A percentile compares a stretch with the other conserved stretches of the same genome.
phyloP scores from a whole-genome alignment of 1,140 invertebrate species.

The Panonychus citri region DNA sequence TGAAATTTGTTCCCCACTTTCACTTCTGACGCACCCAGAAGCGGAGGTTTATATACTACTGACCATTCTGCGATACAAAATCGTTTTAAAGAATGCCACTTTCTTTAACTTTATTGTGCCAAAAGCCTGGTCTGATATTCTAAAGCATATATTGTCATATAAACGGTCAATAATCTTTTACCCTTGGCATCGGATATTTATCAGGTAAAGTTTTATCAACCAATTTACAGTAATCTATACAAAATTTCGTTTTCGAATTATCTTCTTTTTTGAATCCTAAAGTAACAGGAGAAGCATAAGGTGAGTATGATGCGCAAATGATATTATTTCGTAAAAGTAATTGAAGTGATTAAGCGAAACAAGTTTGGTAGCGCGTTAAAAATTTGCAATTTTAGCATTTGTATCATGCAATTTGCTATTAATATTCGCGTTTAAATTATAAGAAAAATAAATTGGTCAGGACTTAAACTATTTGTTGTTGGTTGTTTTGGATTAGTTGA shows the following conservation, averaged over 20 bases:
- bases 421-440: too few relatives aligned
- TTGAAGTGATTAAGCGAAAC: background rate
- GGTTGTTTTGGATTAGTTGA: too few relatives aligned
- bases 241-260: background rate
- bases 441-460: too few relatives aligned
- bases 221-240: background rate
- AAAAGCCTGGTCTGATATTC: slow-evolving; percentile 25
- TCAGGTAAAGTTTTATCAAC: background rate
- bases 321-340: background rate
- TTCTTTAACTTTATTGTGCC: slow-evolving; percentile 22
- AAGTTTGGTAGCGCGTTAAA: background rate
- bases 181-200: slow-evolving; percentile 17
- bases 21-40: too few relatives aligned
- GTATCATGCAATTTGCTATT: too few relatives aligned
- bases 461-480: too few relatives aligned
- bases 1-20: too few relatives aligned
- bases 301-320: background rate
- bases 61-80: slow-evolving; percentile 21
- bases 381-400: background rate
- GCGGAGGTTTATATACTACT: too few relatives aligned
- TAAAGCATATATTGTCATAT: slow-evolving; percentile 20
- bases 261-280: background rate
- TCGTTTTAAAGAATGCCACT: slow-evolving; percentile 23
- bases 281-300: background rate
- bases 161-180: slow-evolving; percentile 20